Base-by-base conservation (phyloP, 2,113 vertebrate species). In the Chunga burmeisteri region DNA sequence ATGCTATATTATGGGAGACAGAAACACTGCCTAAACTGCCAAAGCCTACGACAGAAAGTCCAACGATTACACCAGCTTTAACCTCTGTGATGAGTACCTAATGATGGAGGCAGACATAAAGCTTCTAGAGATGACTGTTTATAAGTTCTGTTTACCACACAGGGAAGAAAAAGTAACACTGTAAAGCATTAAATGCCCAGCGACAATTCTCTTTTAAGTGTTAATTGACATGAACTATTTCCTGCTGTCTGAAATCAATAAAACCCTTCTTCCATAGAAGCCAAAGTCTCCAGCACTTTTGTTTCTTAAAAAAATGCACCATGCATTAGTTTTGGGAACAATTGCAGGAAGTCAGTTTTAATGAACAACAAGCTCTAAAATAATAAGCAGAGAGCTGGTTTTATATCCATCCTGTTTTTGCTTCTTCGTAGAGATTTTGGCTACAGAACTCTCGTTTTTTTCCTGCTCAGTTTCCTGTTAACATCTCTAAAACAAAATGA, bases 301-400 rank as follows among this genome's bases (percentile, higher is more conserved):
- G 36, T 47, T 94, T 74, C 53, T 88, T 78, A 62, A 46, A 72
- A 62, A 94, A 71, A 52, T 38, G 21, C 30, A 71, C 34, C 38
- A 67, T 10, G 10, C 27, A 82, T 71, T 56, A 18, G 30, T 40
- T 85, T 46, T 9, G 40, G 70, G 55, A 96, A 97, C 84, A 96
- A 93, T 77, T 44, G 36, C 87, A 90, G 96, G 94, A 97, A 96
- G 58, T 46, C 29, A 36, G 52, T 42, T 81, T 79, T 72, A 89
- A 85, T 2, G 9, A 85, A 90, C 25, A 73, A 82, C 16, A 55
- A 90, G 40, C 56, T 72, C 66, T 80, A 82, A 85, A 94, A 61
- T n/a, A 86, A 77, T 0, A 0, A 74, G 68, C 7, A n/a, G 38
- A 89, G 44, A 63, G 8, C 18, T 46, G 6, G 4, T 44, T 93